Conservation (phyloP, 1,140 invertebrate species). For the Apis laboriosa region DNA sequence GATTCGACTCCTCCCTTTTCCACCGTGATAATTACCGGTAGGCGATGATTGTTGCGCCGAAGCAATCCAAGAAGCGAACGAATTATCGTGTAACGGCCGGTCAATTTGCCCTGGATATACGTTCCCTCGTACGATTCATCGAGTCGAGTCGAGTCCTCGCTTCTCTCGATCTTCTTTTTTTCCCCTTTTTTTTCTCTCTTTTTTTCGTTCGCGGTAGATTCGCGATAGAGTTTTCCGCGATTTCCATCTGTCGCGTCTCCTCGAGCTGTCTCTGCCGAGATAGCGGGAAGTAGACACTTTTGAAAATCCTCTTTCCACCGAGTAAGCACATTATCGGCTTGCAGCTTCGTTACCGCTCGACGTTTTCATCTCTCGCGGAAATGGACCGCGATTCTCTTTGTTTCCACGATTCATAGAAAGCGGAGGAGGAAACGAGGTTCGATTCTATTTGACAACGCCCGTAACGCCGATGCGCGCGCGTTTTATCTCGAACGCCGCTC, state of each 20-base stretch:
- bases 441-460: background rate
- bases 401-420: background rate
- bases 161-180: background rate
- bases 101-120: background rate
- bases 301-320: slow-evolving; percentile 50
- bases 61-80: background rate
- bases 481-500: background rate
- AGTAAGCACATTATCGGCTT: slow-evolving; percentile 60
- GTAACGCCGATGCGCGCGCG: background rate
- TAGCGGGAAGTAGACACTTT: slow-evolving; percentile 13
- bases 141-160: background rate
- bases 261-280: background rate
- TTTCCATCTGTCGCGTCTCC: background rate
- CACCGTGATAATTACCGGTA: background rate
- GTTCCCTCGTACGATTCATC: background rate
- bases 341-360: slow-evolving; percentile 49
- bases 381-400: background rate
- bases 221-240: background rate
- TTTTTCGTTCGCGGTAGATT: background rate
- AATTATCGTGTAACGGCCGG: background rate
- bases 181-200: too few species aligned
- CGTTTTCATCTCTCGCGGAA: slow-evolving; percentile 24
- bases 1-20: background rate
- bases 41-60: background rate
- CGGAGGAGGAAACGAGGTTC: background rate